Conservation (phyloP, 2,888 invertebrate species). For the Rhamnusium bicolor region DNA sequence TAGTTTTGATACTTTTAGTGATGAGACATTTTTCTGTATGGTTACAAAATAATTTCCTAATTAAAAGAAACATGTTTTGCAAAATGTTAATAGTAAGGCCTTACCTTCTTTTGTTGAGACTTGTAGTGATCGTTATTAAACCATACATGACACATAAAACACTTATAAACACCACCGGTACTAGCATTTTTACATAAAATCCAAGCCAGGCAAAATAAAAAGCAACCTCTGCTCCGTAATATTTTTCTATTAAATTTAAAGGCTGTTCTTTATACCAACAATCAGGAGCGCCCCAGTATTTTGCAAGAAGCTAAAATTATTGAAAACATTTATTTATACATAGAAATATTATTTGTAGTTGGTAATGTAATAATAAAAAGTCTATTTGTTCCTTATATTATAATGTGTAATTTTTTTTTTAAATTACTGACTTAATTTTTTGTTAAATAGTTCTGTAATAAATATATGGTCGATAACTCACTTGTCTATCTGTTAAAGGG, state of each 20-base stretch:
- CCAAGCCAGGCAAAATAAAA: conserved; percentile 76
- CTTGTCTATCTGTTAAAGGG: conserved; percentile 66
- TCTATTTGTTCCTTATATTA: no score
- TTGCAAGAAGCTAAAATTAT: conserved; percentile 71
- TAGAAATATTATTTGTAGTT: no score
- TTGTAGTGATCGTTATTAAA: conserved; percentile 55
- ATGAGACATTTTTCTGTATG: no score
- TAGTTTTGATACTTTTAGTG: no score
- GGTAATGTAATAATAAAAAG: no score
- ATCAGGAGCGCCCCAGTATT: conserved; percentile 75
- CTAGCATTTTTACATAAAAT: conserved; percentile 73
- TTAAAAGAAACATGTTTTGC: no score
- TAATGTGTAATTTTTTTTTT: no score
- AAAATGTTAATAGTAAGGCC: neutral
- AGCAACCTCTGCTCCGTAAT: conserved; percentile 74
- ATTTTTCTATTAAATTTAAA: conserved; percentile 74
- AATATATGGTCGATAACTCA: conserved; percentile 31
- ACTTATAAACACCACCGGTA: conserved; percentile 71
- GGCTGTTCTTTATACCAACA: conserved; percentile 77
- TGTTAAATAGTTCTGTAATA: no score
- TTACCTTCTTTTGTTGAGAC: conserved; percentile 49
- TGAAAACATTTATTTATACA: neutral
- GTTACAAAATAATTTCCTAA: no score
- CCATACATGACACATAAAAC: conserved; percentile 70
- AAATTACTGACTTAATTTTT: no score